Evolutionary conservation across 2,797 vertebrate genomes (phyloP).

Genomic region (Pseudomugil gertrudae): DNA sequence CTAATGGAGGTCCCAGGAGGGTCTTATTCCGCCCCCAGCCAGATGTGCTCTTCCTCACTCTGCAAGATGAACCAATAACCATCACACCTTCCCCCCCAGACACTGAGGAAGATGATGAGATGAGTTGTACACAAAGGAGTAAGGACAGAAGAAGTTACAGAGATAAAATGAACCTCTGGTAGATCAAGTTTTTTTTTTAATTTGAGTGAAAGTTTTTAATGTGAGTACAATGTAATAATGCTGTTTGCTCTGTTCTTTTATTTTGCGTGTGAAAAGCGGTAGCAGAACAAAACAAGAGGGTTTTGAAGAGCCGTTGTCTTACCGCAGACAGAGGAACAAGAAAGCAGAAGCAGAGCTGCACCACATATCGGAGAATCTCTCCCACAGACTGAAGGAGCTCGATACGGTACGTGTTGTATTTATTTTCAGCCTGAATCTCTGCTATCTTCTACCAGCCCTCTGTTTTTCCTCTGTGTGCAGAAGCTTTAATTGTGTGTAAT

Average conservation of each 20-base stretch:
- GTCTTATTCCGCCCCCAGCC: constrained; percentile 82
- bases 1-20: constrained; percentile 66
- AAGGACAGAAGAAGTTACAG: constrained; percentile 18
- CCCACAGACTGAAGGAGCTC: constrained; percentile 85
- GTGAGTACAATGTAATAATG: background rate
- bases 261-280: background rate
- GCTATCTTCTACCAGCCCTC: no score
- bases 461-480: no score
- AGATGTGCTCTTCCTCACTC: constrained; percentile 77
- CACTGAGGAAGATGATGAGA: constrained; percentile 51
- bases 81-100: constrained; percentile 46
- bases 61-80: constrained; percentile 56
- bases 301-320: constrained; percentile 67
- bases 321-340: constrained; percentile 76
- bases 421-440: no score
- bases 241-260: background rate
- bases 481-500: background rate
- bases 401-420: constrained; percentile 87
- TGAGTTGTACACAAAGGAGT: constrained; percentile 9
- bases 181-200: constrained; percentile 4
- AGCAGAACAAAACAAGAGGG: constrained; percentile 32
- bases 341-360: constrained; percentile 84
- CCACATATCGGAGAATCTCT: constrained; percentile 87
- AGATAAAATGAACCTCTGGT: constrained; percentile 39
- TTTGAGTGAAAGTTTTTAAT: background rate